These are phyloP conservation scores for Hypomesus transpacificus DNA, from an alignment of 2,113 vertebrate genomes.

Conservation along the genomic window DNA sequence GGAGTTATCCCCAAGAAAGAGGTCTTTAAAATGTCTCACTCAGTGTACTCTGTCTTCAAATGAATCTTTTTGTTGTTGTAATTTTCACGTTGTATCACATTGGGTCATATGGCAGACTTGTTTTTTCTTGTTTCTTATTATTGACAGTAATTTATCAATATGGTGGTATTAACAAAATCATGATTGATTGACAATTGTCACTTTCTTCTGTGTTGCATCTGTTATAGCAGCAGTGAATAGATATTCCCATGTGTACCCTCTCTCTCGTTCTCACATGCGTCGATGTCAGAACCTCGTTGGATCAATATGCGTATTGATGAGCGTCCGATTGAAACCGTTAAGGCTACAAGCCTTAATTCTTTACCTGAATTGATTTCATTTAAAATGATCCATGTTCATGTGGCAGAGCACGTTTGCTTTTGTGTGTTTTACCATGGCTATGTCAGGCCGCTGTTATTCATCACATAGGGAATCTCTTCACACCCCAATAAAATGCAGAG, in stretches of 20 bases:
- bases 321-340: constrained; percentile 67
- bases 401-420: constrained; percentile 43
- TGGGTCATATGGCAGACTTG: not conserved
- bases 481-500: constrained; percentile 74
- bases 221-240: constrained; percentile 20
- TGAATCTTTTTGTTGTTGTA: no score
- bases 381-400: constrained; percentile 68
- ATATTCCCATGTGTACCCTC: constrained; percentile 40
- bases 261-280: constrained; percentile 33
- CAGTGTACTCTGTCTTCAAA: no score
- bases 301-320: constrained; percentile 68
- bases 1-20: no score
- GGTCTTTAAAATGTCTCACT: no score
- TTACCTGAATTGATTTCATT: constrained; percentile 72
- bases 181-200: constrained; percentile 29
- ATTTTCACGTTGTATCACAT: not conserved
- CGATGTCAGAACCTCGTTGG: constrained; percentile 38
- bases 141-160: constrained; percentile 21
- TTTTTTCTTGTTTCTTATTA: not conserved
- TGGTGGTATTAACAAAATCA: constrained; percentile 10
- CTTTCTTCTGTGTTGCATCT: constrained; percentile 17
- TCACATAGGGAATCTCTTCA: constrained; percentile 65
- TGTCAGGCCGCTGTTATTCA: constrained; percentile 72
- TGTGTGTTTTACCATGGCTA: constrained; percentile 70
- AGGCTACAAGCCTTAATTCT: constrained; percentile 64